Base-by-base conservation (phyloP, 2,113 vertebrate genomes). In the Gallinago paraguaiae region DNA sequence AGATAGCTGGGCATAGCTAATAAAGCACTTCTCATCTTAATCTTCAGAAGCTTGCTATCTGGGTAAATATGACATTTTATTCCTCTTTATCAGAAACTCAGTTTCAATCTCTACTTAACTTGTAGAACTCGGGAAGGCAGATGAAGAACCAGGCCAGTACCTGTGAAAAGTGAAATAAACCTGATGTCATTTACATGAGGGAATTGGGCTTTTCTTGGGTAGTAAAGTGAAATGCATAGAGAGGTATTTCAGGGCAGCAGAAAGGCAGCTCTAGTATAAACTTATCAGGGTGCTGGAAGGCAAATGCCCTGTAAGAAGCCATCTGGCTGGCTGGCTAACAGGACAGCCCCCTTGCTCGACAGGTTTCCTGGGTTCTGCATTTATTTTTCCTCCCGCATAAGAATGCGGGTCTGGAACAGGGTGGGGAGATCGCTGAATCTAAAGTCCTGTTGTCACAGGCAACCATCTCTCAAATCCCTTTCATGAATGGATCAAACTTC, bases 291-390 rank as follows among this genome's bases (percentile, higher is more conserved):
- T 33, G 51, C 3, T 25, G n/a, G 14, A 13, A 43, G 79, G 68
- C 51, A 4, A 1, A 9, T 0, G 28, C 12, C 19, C 1, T 0
- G 2, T 3, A 9, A 18, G 50, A 1, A 20, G 45, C 57, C 39
- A 67, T 0, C 35, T 39, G 9, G 4, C 45, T 4, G 64, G 70
- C 65, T 41, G 53, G 20, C 0, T 2, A 3, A 6, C 3, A 37
- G 64, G 33, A n/a, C 91, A 70, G 37, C 1, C 19, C 68, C 64
- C 46, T 30, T 18, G 51, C 37, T 13, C 5, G 37, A 13, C 45
- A 33, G 61, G 3, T 51, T 60, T 65, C 86, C 86, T 53, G 56
- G 60, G 86, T 2, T 31, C 48, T 27, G 82, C 17, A 1, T 30
- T 69, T 4, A 65, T 37, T 43, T 23, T 17, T 23, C 48, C 72